Evolutionary conservation across 2,113 vertebrate species (phyloP), one percentile per base, ranked within the genome.

Genomic region (Chlorodrepanis virens): DNA sequence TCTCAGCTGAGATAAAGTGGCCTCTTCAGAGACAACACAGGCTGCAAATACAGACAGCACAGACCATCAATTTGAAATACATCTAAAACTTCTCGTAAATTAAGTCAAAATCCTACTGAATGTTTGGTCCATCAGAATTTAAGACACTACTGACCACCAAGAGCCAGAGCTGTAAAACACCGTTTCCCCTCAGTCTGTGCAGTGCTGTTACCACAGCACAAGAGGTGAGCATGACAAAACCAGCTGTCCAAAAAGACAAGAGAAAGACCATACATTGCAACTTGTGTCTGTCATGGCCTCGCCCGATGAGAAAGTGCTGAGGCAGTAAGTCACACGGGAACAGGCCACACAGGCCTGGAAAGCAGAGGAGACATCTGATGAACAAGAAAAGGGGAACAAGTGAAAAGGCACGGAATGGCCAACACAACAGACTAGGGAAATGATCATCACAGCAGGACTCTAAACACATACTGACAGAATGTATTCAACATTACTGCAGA

Each of bases 371-470:
- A 77, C 11, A 39, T 39, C 71, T 40, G 52, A 93, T 40, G 33
- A 84, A 64, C n/a, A 53, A 89, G 47, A 84, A 93, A 95, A 91
- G 37, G 8, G 60, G 77, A 97, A 89, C 74, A 87, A 94, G 87
- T 82, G 77, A 95, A 92, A 91, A 82, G 56, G 68, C 47, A 89
- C 28, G 22, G 72, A 79, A 80, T 40, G 31, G 31, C 33, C 63
- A 89, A 70, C 22, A 25, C 24, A 64, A 28, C 57, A 59, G 35
- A 17, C 40, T 1, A 44, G 13, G 29, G 35, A 87, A 96, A 61
- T 1, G 11, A 77, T 22, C 12, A 10, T 37, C 31, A 49, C 63
- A 74, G 45, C 42, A 57, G 50, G 76, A 40, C 42, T 77, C 45
- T 18, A 18, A 89, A 87, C 0, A 1, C 16, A 21, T 3, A 23